These are phyloP conservation scores for Agrotis exclamationis DNA, from an alignment of 2,888 invertebrate species.

Conservation along the genomic window DNA sequence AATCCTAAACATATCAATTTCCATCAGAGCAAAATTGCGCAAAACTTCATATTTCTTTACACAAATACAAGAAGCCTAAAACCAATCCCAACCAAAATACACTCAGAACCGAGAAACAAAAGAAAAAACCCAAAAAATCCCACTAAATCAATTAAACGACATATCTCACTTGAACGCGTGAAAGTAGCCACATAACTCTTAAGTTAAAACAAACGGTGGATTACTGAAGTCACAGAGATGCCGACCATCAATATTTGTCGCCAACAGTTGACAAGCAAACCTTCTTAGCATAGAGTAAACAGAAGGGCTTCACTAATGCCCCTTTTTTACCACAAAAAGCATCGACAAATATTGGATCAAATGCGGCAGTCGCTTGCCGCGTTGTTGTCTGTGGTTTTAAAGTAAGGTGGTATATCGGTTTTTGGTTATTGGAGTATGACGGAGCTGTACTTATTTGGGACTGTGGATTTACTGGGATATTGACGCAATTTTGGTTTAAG, in stretches of 20 bases:
- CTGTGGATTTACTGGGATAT: background rate
- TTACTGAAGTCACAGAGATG: constrained; percentile 81
- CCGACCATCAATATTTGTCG: constrained; percentile 87
- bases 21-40: background rate
- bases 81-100: background rate
- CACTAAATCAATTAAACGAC: constrained; percentile 43
- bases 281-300: constrained; percentile 88
- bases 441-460: constrained; percentile 3
- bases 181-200: constrained; percentile 61
- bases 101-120: background rate
- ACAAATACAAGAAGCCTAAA: background rate
- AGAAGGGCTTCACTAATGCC: constrained; percentile 90
- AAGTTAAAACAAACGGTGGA: constrained; percentile 70
- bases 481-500: background rate
- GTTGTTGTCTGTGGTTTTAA: constrained; percentile 62
- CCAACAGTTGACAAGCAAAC: constrained; percentile 88
- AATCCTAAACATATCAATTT: background rate
- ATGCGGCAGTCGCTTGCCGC: constrained; percentile 71
- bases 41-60: background rate
- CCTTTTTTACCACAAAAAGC: constrained; percentile 90
- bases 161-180: constrained; percentile 58
- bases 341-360: constrained; percentile 83
- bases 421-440: constrained; percentile 57
- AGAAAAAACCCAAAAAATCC: constrained; percentile 3
- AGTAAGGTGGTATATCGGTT: constrained; percentile 44